Base-by-base conservation (phyloP, 2,113 vertebrate species). In the Phyllopteryx taeniolatus region DNA sequence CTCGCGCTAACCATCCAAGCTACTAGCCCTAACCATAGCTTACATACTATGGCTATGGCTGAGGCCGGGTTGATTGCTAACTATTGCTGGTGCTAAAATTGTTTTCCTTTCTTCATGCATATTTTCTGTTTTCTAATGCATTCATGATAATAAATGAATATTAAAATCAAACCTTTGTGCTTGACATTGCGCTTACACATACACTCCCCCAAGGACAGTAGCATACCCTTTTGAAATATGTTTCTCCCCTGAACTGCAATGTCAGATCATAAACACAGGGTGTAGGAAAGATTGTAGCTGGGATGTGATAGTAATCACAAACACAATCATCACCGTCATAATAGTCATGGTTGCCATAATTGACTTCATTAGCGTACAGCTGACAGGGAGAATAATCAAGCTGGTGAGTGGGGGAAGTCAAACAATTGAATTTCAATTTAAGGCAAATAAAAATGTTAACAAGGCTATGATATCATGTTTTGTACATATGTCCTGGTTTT, bases 291-390 rank as follows among this genome's bases (percentile, higher is more conserved):
- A 83, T 11, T 56, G 53, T 70, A 71, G 3, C 2, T 53, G 31
- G 10, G 46, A 84, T 56, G 70, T 76, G 53, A 56, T 71, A 57
- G 73, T 78, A 83, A 85, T 88, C 77, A 74, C 72, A 72, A 85
- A 84, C 77, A 83, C 70, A 83, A 86, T 80, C 79, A 83, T 83
- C 79, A 64, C 76, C 75, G 71, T 83, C 70, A 74, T 78, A 76
- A 83, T 77, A 79, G 76, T 81, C 81, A 77, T 68, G 80, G 80
- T 82, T 72, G 73, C 66, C 64, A 51, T 85, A 89, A 88, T 85
- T 59, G 15, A 57, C 73, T 53, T 76, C 76, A 84, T 84, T 73
- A 84, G 78, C 82, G 79, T 82, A 77, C 82, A 79, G 71, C 66
- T 78, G 84, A 83, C 80, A 75, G 67, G 43, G 46, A 57, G 1